These are phyloP conservation scores for Acanthiza pusilla DNA, from an alignment of 2,797 vertebrate species.

Conservation along the genomic window DNA sequence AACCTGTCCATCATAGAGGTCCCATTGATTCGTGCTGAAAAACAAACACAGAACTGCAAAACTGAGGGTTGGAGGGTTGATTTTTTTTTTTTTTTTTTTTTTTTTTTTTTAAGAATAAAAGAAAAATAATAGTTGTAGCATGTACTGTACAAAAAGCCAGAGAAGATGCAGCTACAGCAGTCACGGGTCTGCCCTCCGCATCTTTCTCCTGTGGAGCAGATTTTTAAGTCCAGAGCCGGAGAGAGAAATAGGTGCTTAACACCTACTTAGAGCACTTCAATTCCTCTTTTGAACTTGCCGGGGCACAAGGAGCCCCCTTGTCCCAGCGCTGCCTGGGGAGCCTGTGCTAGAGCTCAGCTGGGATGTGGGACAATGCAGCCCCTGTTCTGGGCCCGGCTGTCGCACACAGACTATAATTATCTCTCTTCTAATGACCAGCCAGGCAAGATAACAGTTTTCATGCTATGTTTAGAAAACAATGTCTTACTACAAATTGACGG, in stretches of 20 bases:
- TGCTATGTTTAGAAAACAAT: conserved; percentile 64
- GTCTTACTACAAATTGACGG: conserved; percentile 57
- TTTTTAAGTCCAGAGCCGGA: neutral
- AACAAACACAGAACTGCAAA: neutral
- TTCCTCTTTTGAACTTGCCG: conserved; percentile 39
- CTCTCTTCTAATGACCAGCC: conserved; percentile 60
- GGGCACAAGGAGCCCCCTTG: conserved; percentile 41
- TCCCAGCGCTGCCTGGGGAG: conserved; percentile 13
- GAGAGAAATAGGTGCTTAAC: conserved; percentile 36
- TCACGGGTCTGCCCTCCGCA: neutral
- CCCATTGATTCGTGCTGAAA: neutral
- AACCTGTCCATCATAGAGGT: neutral
- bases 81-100: no score
- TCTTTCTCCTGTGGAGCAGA: neutral
- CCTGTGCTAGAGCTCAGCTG: conserved; percentile 11
- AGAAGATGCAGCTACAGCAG: neutral
- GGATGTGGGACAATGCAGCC: conserved; percentile 23
- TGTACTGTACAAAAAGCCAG: neutral
- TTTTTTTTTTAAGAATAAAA: neutral
- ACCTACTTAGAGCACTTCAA: conserved; percentile 46
- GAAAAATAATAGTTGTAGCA: neutral
- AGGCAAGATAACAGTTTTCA: conserved; percentile 66
- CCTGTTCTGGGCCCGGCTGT: conserved; percentile 28
- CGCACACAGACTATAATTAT: conserved; percentile 48
- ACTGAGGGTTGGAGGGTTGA: neutral